phyloP scores from a whole-genome alignment of 2,888 invertebrate genomes.

The Caenorhabditis doughertyi region DNA sequence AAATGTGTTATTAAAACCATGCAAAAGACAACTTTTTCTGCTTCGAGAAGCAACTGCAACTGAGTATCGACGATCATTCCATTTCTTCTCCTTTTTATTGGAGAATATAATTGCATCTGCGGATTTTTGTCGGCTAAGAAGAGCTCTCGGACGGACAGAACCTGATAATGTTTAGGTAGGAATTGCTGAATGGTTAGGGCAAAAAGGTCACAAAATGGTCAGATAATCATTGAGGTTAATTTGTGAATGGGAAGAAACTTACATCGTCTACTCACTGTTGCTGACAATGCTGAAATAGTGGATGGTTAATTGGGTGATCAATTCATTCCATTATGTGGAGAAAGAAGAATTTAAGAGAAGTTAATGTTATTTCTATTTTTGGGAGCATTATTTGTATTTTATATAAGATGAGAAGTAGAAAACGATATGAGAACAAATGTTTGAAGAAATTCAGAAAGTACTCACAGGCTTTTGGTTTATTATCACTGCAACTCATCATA shows the following conservation, averaged over 20 bases:
- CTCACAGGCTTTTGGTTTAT: conserved; percentile 72
- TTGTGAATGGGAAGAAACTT: conserved; percentile 62
- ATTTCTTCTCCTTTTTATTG: conserved; percentile 36
- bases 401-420: neutral
- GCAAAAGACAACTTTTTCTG: conserved; percentile 43
- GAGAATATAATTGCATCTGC: conserved; percentile 50
- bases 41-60: conserved; percentile 37
- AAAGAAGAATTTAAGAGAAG: neutral
- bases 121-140: conserved; percentile 51
- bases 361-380: conserved; percentile 13
- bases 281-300: conserved; percentile 75
- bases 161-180: conserved; percentile 19
- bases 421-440: no score
- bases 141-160: conserved; percentile 51
- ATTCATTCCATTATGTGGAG: conserved; percentile 10
- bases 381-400: neutral
- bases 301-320: conserved; percentile 39
- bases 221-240: conserved; percentile 8
- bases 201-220: conserved; percentile 36
- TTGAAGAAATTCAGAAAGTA: neutral
- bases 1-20: conserved; percentile 12
- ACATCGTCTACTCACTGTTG: conserved; percentile 80
- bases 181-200: conserved; percentile 43
- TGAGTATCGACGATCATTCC: conserved; percentile 46
- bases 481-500: conserved; percentile 78